A percentile compares a stretch with the other conserved stretches of the same genome.
These are phyloP conservation scores for Dicrurus megarhynchus DNA, from an alignment of 2,113 vertebrate genomes.

Conservation along the genomic window DNA sequence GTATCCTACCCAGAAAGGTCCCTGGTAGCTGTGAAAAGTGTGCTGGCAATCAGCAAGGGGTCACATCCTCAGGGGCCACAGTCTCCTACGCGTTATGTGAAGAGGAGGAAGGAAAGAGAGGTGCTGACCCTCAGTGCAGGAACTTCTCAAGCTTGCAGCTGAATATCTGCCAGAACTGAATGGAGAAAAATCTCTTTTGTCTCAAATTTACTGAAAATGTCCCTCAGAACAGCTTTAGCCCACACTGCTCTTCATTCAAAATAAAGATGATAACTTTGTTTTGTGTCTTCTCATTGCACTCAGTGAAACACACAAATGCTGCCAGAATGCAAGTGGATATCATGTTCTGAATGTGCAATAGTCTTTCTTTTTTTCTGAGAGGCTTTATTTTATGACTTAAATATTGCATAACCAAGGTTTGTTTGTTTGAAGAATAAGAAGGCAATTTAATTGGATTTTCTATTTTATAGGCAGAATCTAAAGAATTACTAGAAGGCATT, in stretches of 20 bases:
- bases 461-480: not conserved
- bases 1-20: not conserved
- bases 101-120: not conserved
- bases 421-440: not conserved
- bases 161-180: not conserved
- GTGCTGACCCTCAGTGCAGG: not conserved
- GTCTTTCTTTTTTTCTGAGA: not conserved
- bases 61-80: not conserved
- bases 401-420: not conserved
- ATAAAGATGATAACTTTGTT: not conserved
- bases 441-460: not conserved
- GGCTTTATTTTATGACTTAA: constrained; percentile 1
- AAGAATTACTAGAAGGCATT: constrained; percentile 21
- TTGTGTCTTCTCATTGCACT: not conserved
- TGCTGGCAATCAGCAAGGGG: not conserved
- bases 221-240: not conserved
- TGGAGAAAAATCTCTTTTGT: not conserved
- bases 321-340: not conserved
- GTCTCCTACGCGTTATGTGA: not conserved
- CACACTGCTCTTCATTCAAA: not conserved
- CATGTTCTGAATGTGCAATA: not conserved
- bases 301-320: not conserved
- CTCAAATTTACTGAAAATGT: not conserved
- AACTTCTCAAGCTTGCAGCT: not conserved
- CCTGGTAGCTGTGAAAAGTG: not conserved